Conservation (phyloP, 2,113 vertebrate genomes). For the Megaceryle torquata region DNA sequence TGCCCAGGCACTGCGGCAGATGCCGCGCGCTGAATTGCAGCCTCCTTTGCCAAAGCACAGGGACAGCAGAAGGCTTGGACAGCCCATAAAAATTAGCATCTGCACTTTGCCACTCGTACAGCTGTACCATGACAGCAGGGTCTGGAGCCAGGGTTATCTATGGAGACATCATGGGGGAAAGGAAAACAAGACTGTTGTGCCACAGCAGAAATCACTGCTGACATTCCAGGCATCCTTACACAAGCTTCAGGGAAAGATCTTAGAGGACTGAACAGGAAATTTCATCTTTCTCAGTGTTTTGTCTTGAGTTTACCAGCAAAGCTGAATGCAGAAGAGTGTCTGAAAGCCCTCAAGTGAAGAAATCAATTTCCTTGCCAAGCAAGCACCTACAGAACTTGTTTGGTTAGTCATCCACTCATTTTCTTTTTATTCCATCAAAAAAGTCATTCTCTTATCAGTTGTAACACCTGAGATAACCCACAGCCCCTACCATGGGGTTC, state of each 20-base stretch:
- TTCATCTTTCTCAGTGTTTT: background rate
- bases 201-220: background rate
- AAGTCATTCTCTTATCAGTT: background rate
- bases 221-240: background rate
- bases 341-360: background rate
- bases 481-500: rapidly evolving
- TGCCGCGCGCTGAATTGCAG: background rate
- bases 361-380: background rate
- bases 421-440: background rate
- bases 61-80: background rate
- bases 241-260: background rate
- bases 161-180: rapidly evolving
- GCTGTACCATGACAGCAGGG: background rate
- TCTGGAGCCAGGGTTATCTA: background rate
- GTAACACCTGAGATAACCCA: background rate
- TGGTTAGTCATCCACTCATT: background rate
- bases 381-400: background rate
- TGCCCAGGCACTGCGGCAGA: background rate
- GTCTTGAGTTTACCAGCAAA: background rate
- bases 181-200: background rate
- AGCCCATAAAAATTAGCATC: background rate
- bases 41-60: background rate
- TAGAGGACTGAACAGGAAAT: background rate
- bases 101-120: background rate
- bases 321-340: background rate